Evolutionary conservation across 2,888 invertebrate genomes (phyloP), one percentile per base, ranked within the genome.

Genomic region (Eueremaeus valkanovi): DNA sequence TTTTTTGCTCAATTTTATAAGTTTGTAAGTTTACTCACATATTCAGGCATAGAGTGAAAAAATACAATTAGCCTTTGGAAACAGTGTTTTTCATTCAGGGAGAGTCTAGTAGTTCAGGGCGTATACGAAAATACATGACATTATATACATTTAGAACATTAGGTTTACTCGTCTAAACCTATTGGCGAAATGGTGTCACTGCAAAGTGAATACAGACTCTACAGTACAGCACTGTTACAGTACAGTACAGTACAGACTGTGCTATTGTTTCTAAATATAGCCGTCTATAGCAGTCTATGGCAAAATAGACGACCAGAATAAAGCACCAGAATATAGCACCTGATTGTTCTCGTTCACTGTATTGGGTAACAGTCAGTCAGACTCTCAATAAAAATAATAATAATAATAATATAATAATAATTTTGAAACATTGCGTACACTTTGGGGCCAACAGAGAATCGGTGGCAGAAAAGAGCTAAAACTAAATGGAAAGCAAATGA

Each of bases 141-240:
- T 70, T 70, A 70, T 70, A 70, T 70, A 70, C 70, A 70, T 70
- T 45, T 11, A 40, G 63, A 70, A 70, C 70, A 70, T 70, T 70
- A 42, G 24, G 42, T 70, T 42, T 31, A 61, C 29, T 6, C 27
- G 24, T 27, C n/a, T 45, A 36, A 42, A 40, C 40, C 45, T 70
- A 70, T 70, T 40, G 70, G 70, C 29, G 70, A 70, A 70, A 70
- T 70, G 70, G 70, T 70, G 70, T 70, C 70, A 70, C 45, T 21
- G 11, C 11, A 27, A 24, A 18, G 27, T 70, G 45, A 42, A 70
- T 70, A 70, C 27, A 70, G 40, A 13, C 40, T 21, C 70, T 70
- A 70, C n/a, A 70, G 45, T 70, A 70, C 45, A 70, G 70, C 27
- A n/a, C n/a, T n/a, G n/a, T n/a, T n/a, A 51, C n/a, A n/a, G n/a